These are phyloP conservation scores for Maniola hyperantus DNA, from an alignment of 2,888 invertebrate genomes.

Conservation along the genomic window DNA sequence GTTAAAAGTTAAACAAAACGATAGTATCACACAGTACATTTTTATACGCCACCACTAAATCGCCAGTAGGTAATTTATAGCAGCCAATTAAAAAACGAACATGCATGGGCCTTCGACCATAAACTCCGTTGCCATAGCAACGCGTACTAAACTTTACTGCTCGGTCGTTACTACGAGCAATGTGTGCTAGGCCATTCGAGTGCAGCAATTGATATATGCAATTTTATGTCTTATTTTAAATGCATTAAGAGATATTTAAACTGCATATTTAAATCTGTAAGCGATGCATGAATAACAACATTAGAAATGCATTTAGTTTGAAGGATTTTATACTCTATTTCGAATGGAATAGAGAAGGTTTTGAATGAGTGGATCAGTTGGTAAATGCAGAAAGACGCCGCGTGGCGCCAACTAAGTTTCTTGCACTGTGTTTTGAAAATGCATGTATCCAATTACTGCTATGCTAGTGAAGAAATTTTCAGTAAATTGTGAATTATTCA, in stretches of 20 bases:
- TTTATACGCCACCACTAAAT: conserved; percentile 23
- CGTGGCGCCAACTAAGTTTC: conserved; percentile 41
- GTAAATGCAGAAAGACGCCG: conserved; percentile 25
- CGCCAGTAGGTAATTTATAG: conserved; percentile 35
- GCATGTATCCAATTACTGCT: conserved; percentile 18
- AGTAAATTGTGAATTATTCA: not conserved
- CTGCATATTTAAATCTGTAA: not conserved
- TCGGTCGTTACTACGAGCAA: conserved; percentile 46
- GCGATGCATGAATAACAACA: conserved; percentile 3
- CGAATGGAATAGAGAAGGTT: not conserved
- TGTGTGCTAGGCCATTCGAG: conserved; percentile 25
- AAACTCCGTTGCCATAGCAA: conserved; percentile 51
- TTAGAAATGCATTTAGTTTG: conserved; percentile 1
- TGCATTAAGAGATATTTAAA: not conserved
- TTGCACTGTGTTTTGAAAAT: conserved; percentile 37
- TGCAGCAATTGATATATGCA: conserved; percentile 1
- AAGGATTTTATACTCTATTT: conserved; percentile 4
- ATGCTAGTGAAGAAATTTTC: conserved; percentile 16
- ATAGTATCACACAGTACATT: no score
- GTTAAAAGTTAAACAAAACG: no score
- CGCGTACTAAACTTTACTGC: conserved; percentile 56
- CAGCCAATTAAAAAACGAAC: conserved; percentile 30
- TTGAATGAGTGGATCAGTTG: conserved; percentile 1
- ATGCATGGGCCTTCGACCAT: conserved; percentile 29
- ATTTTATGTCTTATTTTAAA: conserved; percentile 20